Percentiles rank a stretch among this genome's conserved stretches.
These are phyloP conservation scores for Hormaphis cornu DNA, from an alignment of 1,140 invertebrate genomes.

Conservation along the genomic window DNA sequence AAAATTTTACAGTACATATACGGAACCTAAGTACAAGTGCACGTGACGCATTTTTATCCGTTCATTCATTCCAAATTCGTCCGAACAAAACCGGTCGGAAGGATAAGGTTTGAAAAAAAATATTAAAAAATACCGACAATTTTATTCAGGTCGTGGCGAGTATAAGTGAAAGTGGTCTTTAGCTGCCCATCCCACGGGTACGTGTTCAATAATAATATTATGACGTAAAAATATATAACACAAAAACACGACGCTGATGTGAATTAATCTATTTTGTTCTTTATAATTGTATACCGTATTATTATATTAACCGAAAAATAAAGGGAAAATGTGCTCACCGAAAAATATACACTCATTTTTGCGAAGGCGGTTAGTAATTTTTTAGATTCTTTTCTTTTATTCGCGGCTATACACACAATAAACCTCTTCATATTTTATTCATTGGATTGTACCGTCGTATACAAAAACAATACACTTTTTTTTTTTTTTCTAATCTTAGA, in stretches of 20 bases:
- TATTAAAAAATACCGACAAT: no score
- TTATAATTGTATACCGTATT: neutral
- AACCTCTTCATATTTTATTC: no score
- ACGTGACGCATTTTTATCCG: neutral
- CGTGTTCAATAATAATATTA: conserved; percentile 18
- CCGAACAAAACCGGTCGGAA: conserved; percentile 8
- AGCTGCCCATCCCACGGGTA: conserved; percentile 13
- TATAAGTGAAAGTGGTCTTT: conserved; percentile 26
- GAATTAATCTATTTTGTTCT: conserved; percentile 10
- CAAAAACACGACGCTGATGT: neutral
- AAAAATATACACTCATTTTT: neutral
- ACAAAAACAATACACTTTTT: no score
- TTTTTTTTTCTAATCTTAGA: no score
- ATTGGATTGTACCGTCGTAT: no score
- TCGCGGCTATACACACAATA: no score
- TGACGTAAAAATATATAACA: conserved; percentile 28
- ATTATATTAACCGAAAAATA: neutral
- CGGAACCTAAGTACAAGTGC: no score
- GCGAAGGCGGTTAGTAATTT: neutral
- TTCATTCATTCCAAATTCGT: neutral
- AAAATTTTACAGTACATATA: no score
- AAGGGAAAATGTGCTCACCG: neutral
- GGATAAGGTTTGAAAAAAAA: neutral
- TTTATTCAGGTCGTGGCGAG: conserved; percentile 25
- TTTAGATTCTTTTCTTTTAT: neutral